A percentile compares a stretch with the other conserved stretches of the same genome.
Evolutionary conservation across 2,113 vertebrate species (phyloP).

Genomic region (Stomatorhinus ivindoensis): DNA sequence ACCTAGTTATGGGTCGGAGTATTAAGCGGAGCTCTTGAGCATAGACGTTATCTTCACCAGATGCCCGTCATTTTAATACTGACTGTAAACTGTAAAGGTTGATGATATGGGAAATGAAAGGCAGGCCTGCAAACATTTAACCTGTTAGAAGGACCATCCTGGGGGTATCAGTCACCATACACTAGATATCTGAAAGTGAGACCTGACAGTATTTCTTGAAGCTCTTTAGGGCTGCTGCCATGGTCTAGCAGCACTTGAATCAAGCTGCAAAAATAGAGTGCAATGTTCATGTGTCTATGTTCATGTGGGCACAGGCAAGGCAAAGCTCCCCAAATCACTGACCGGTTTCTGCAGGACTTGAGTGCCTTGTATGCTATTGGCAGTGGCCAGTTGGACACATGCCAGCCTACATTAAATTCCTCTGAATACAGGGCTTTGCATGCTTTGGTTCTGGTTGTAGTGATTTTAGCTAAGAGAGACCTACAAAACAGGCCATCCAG

Average conservation of each 20-base stretch:
- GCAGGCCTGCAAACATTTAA: background rate
- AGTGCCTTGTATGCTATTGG: background rate
- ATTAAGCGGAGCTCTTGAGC: background rate
- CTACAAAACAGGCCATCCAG: background rate
- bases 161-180: background rate
- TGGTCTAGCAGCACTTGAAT: background rate
- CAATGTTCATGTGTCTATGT: background rate
- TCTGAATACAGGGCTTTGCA: background rate
- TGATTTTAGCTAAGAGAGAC: background rate
- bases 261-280: background rate
- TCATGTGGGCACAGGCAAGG: background rate
- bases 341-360: background rate
- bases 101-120: background rate
- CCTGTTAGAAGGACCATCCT: background rate
- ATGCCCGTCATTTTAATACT: background rate
- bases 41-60: background rate
- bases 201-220: background rate
- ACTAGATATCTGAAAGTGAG: background rate
- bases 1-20: background rate
- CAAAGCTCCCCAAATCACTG: background rate
- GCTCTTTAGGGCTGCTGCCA: background rate
- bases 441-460: background rate
- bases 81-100: background rate
- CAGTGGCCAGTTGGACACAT: background rate
- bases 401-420: background rate